A percentile compares a stretch with the other conserved stretches of the same genome.
phyloP scores from a whole-genome alignment of 2,797 vertebrate genomes.

The Anguilla anguilla region DNA sequence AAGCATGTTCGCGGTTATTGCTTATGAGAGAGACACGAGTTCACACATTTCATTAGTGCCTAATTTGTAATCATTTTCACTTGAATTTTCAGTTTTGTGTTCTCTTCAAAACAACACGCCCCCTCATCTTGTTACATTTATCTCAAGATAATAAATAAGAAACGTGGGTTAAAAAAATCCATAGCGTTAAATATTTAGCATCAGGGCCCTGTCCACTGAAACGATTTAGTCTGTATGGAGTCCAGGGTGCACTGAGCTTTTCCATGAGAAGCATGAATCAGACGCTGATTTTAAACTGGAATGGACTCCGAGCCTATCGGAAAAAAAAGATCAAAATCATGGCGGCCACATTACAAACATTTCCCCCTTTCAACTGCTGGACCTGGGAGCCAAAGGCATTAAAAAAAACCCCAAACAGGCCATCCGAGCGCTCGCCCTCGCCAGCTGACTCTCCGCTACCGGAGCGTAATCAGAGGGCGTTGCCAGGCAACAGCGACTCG shows the following conservation, averaged over 20 bases:
- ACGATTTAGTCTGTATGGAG: not conserved
- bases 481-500: conserved; percentile 64
- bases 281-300: not conserved
- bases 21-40: not conserved
- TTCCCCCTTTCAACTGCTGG: not conserved
- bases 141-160: not conserved
- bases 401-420: conserved; percentile 15
- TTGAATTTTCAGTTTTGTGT: not conserved
- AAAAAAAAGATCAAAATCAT: not conserved
- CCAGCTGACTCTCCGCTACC: conserved; percentile 44
- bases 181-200: not conserved
- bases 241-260: not conserved
- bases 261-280: not conserved
- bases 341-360: not conserved
- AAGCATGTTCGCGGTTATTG: not conserved
- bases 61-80: not conserved
- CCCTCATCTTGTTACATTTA: not conserved
- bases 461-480: conserved; percentile 52
- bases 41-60: not conserved
- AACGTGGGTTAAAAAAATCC: not conserved
- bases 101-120: not conserved
- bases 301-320: not conserved
- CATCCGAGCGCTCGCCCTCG: conserved; percentile 32
- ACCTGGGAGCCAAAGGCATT: not conserved
- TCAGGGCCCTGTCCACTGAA: not conserved